Base-by-base conservation (phyloP, 1,140 invertebrate species). In the Scaptomyza hsui region DNA sequence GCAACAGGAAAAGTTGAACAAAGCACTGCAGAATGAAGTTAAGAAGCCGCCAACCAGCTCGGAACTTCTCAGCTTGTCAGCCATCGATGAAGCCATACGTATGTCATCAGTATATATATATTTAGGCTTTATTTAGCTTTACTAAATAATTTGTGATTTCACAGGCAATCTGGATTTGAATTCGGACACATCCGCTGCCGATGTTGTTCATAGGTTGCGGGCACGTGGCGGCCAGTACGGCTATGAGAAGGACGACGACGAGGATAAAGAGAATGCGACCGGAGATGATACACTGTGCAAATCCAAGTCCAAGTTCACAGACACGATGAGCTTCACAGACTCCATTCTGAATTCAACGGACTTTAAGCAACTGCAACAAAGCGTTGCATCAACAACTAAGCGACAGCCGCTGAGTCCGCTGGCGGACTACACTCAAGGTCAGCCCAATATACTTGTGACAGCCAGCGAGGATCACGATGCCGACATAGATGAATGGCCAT, bases 261-360 rank as follows among this genome's bases (percentile, higher is more conserved):
- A 74, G 13, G 61, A 78, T 18, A 83, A 78, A 13, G 57, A 85
- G 21, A 85, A 89, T 68, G 67, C 68, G 13, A 44, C 69, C 2
- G 52, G 60, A 32, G 75, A 82, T n/a, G 72, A 83, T 3, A 85
- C 80, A 0, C 13, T 80, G 3, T 81, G 80, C 45, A 71, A 65
- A 26, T 67, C 76, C 1, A 62, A 65, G 10, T 37, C 35, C 9
- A 86, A 72, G 44, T 32, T 68, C 9, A 48, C 67, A 1, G 82
- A 88, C 15, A 90, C 89, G 2, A 80, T 90, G 73, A 91, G 89
- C 19, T 91, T 91, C 39, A 89, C 72, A 0, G 89, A 91, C 47
- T 91, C 89, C 1, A 18, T 91, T 2, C 37, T 91, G 15, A 79
- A 91, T 39, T 75, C 75, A 0, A 72, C 80, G 2, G 89, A 90